Evolutionary conservation across 2,797 vertebrate genomes (phyloP).

Genomic region (Sciurus carolinensis): DNA sequence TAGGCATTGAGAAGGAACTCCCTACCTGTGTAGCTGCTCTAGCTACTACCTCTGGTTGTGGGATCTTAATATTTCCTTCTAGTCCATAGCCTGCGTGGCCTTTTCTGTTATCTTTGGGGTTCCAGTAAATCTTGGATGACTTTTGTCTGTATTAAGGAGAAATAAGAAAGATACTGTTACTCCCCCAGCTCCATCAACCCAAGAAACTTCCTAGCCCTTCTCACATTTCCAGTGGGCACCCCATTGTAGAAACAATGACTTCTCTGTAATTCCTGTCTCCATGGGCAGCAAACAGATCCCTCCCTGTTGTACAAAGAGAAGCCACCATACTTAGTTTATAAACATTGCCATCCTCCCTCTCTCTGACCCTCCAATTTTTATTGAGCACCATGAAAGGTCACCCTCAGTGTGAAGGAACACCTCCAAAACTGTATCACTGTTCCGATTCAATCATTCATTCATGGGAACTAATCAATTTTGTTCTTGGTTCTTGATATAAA

Average conservation of each 20-base stretch:
- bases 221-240: neutral
- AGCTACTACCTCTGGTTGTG: neutral
- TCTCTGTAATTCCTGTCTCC: neutral
- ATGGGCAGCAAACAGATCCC: neutral
- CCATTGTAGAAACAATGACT: neutral
- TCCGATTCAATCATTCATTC: neutral
- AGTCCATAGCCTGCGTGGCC: neutral
- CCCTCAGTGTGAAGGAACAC: neutral
- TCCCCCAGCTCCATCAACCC: neutral
- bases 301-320: neutral
- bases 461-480: neutral
- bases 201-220: neutral
- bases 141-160: neutral
- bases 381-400: neutral
- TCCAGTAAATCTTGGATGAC: neutral
- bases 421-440: neutral
- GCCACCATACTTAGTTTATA: neutral
- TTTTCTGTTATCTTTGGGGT: neutral
- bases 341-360: neutral
- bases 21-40: rapidly evolving
- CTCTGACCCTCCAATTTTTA: neutral
- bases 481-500: neutral
- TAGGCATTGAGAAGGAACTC: neutral
- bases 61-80: neutral
- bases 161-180: neutral